phyloP scores from a whole-genome alignment of 2,797 vertebrate species.

The Limnodromus scolopaceus region DNA sequence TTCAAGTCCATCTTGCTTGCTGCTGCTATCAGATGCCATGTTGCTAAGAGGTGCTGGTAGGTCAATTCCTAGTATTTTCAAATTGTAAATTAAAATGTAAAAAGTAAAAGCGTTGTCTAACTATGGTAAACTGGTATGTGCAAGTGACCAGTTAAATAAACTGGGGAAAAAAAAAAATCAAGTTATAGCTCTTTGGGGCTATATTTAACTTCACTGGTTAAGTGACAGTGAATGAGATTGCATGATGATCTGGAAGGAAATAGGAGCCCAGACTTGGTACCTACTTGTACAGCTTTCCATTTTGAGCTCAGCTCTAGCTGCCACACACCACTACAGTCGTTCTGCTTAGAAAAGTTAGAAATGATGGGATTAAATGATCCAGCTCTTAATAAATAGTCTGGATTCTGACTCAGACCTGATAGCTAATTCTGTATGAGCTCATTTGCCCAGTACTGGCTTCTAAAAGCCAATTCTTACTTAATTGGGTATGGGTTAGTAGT shows the following conservation, averaged over 20 bases:
- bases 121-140: not conserved
- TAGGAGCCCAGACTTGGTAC: not conserved
- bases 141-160: not conserved
- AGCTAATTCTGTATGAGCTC: not conserved
- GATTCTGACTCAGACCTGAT: not conserved
- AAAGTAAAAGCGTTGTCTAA: not conserved
- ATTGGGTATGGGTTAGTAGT: not conserved
- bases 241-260: not conserved
- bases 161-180: not conserved
- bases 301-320: not conserved
- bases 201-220: not conserved
- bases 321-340: not conserved
- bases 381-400: not conserved
- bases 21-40: accelerated
- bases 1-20: not conserved
- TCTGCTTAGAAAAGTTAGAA: not conserved
- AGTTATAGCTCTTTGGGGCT: not conserved
- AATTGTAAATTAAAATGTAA: not conserved
- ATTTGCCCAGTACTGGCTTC: not conserved
- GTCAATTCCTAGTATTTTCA: not conserved
- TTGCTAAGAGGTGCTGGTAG: not conserved
- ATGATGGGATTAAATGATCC: not conserved
- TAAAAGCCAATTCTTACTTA: not conserved
- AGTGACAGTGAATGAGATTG: not conserved
- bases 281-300: not conserved